A percentile compares a stretch with the other conserved stretches of the same genome.
Evolutionary conservation across 1,140 invertebrate species (phyloP).

Genomic region (Oedothorax gibbosus): DNA sequence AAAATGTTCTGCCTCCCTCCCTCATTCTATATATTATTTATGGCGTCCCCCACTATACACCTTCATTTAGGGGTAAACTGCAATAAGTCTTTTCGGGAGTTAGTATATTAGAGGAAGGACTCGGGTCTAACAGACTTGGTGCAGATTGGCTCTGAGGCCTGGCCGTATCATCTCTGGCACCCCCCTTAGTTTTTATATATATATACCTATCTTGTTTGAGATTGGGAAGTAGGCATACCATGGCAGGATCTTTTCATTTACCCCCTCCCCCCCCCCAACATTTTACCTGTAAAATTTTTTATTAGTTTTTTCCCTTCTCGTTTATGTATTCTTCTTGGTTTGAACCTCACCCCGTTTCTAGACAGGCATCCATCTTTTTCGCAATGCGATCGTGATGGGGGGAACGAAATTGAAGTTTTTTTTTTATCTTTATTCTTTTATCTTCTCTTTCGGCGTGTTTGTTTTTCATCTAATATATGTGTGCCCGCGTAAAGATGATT

Average conservation of each 20-base stretch:
- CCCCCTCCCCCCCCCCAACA: not conserved
- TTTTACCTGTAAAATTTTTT: not conserved
- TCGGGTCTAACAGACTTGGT: too few relatives aligned
- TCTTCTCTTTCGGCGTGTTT: not conserved
- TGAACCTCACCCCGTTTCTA: slow-evolving; percentile 40
- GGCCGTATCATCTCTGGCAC: too few relatives aligned
- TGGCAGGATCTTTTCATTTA: slow-evolving; percentile 3
- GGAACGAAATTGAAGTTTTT: not conserved
- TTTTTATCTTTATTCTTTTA: not conserved
- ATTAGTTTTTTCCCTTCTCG: too few relatives aligned
- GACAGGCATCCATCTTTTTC: slow-evolving; percentile 50
- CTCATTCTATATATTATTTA: too few relatives aligned
- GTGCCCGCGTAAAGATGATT: too few relatives aligned
- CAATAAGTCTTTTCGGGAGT: too few relatives aligned
- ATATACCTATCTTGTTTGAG: not conserved
- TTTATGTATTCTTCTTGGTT: not conserved
- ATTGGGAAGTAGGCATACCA: not conserved
- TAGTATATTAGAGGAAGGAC: too few relatives aligned
- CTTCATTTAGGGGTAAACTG: too few relatives aligned
- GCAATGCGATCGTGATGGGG: slow-evolving; percentile 36
- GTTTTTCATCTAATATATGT: not conserved
- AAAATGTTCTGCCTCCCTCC: too few relatives aligned
- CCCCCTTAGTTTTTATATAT: not conserved
- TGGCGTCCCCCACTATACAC: too few relatives aligned
- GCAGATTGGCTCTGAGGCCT: too few relatives aligned